Evolutionary conservation across 2,797 vertebrate genomes (phyloP).

Genomic region (Phalanger gymnotis): DNA sequence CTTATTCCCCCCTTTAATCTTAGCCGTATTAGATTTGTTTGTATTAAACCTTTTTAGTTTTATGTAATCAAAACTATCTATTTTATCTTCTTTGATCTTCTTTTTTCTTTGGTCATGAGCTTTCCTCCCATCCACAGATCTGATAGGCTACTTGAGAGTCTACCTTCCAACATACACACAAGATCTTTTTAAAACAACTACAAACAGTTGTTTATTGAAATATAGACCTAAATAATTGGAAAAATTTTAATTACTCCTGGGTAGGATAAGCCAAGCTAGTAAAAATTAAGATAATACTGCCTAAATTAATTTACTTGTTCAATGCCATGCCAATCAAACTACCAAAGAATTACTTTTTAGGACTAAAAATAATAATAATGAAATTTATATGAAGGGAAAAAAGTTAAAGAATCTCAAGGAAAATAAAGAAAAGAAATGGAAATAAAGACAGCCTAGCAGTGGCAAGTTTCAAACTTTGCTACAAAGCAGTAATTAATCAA

Average conservation of each 20-base stretch:
- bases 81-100: neutral
- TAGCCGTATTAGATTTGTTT: neutral
- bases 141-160: neutral
- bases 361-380: neutral
- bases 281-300: neutral
- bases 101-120: neutral
- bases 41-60: neutral
- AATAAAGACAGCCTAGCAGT: neutral
- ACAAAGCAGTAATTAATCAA: neutral
- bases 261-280: neutral
- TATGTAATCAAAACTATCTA: neutral
- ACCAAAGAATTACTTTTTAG: neutral
- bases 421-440: neutral
- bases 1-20: neutral
- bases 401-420: neutral
- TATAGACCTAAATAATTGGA: neutral
- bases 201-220: neutral
- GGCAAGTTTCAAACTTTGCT: neutral
- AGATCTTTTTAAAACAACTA: neutral
- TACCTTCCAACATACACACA: neutral
- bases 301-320: neutral
- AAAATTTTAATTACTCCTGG: neutral
- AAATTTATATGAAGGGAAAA: neutral
- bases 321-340: neutral
- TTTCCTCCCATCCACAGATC: neutral